A percentile compares a stretch with the other conserved stretches of the same genome.
phyloP scores from a whole-genome alignment of 2,888 invertebrate species.

The Diaperis boleti region DNA sequence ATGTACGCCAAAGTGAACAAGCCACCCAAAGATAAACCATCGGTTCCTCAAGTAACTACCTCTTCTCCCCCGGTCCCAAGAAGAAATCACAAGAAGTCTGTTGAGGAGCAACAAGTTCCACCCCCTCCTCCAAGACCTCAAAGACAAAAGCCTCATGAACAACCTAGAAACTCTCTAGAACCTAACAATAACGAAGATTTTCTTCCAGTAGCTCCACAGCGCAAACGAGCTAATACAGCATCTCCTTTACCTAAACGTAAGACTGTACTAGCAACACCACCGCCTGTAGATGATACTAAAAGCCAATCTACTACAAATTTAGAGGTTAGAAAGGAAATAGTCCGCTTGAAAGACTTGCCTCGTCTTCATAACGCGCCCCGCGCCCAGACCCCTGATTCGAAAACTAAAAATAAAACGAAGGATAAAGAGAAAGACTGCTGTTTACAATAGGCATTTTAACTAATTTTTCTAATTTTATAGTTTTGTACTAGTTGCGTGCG shows the following conservation, averaged over 20 bases:
- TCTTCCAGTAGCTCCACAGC: slow-evolving; percentile 49
- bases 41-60: slow-evolving; percentile 1
- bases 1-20: slow-evolving; percentile 55
- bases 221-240: slow-evolving; percentile 49
- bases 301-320: slow-evolving; percentile 49
- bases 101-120: slow-evolving; percentile 26
- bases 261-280: slow-evolving; percentile 13
- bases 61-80: slow-evolving; percentile 54
- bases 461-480: slow-evolving; percentile 53
- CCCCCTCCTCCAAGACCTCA: slow-evolving; percentile 52
- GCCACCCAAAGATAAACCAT: slow-evolving; percentile 32
- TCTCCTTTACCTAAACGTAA: slow-evolving; percentile 53
- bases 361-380: slow-evolving; percentile 33
- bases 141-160: slow-evolving; percentile 60
- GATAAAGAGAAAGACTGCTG: slow-evolving; percentile 60
- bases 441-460: slow-evolving; percentile 56
- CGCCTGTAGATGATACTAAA: slow-evolving; percentile 37
- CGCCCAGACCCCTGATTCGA: slow-evolving; percentile 17
- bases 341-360: slow-evolving; percentile 50
- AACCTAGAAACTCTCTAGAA: slow-evolving; percentile 41
- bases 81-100: slow-evolving; percentile 46
- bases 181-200: slow-evolving; percentile 30
- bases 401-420: slow-evolving; percentile 42
- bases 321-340: slow-evolving; percentile 51
- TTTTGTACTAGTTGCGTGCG: slow-evolving; percentile 47